Base-by-base conservation (phyloP, 2,797 vertebrate genomes). In the Chloroceryle amazona region DNA sequence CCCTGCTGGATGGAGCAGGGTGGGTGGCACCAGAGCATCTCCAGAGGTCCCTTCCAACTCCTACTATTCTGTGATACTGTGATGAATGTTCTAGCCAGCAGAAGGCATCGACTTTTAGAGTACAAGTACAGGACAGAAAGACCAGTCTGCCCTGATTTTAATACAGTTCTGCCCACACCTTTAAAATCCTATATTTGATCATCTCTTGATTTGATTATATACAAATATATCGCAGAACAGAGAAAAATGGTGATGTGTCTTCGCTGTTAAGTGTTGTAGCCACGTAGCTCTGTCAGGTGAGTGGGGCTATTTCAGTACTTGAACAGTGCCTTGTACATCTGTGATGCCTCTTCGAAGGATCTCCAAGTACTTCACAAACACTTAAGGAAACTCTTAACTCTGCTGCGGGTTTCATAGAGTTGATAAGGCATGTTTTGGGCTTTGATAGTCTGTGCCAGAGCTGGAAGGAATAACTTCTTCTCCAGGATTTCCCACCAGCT, bases 401-500 rank as follows among this genome's bases (percentile, higher is more conserved):
- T 65, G 65, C 44, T 78, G 14, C 1, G 5, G 67, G 61, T 61
- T 87, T 37, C 61, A 2, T 72, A 33, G 25, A 13, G 72, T 42
- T 68, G 66, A 33, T 82, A 63, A 80, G 33, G 61, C 79, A 14
- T 9, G 17, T 91, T 95, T 70, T 57, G 49, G 6, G 9, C 63
- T 73, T 58, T 42, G 60, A 9, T 49, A 82, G 29, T 8, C 23
- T 61, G 52, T 57, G 46, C 71, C 57, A 54, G 76, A 78, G 73
- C 89, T 66, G 46, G 29, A 80, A 39, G 66, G 73, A 92, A 19
- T 60, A 54, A 86, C 21, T 66, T n/a, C 46, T 66, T 82, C 65
- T 86, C 73, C 76, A 63, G 29, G 18, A 12, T 66, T 92, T 96
- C 42, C 85, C 82, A 86, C 21, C 87, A 83, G 79, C 87, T 86